Evolutionary conservation across 2,113 vertebrate genomes (phyloP).

Genomic region (Eonycteris spelaea): DNA sequence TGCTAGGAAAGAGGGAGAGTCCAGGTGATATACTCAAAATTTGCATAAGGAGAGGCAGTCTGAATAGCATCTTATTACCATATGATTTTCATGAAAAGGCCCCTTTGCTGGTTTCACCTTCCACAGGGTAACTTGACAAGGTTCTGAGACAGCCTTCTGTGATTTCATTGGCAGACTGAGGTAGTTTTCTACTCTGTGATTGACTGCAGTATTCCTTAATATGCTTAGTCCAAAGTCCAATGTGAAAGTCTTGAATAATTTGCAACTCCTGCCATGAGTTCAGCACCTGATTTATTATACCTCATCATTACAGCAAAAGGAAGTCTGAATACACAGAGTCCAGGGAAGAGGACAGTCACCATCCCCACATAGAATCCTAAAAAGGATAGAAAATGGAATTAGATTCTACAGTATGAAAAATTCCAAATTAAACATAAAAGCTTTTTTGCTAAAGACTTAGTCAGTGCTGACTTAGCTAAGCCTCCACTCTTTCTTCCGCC

Average conservation of each 20-base stretch:
- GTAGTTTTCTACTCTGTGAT: slow-evolving; percentile 56
- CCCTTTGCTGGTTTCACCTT: not conserved
- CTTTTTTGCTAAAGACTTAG: not conserved
- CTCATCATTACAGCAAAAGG: not conserved
- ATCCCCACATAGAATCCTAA: not conserved
- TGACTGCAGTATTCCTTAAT: slow-evolving; percentile 69
- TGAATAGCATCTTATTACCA: not conserved
- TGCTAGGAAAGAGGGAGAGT: not conserved
- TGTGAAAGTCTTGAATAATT: slow-evolving; percentile 75
- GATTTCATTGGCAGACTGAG: slow-evolving; percentile 66
- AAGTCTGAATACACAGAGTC: not conserved
- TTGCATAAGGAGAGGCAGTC: not conserved
- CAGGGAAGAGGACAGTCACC: not conserved
- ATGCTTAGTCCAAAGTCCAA: slow-evolving; percentile 62
- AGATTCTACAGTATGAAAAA: not conserved
- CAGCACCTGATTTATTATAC: slow-evolving; percentile 66
- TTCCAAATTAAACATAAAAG: not conserved
- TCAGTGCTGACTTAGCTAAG: too few relatives aligned
- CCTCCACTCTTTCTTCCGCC: not conserved
- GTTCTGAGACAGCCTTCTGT: slow-evolving; percentile 48
- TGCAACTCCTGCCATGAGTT: slow-evolving; percentile 64
- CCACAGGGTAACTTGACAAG: slow-evolving; percentile 59
- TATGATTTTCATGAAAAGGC: not conserved
- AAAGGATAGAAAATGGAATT: not conserved
- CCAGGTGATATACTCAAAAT: not conserved